Conservation (phyloP, 2,797 vertebrate genomes). For the Adelosebastes latens region DNA sequence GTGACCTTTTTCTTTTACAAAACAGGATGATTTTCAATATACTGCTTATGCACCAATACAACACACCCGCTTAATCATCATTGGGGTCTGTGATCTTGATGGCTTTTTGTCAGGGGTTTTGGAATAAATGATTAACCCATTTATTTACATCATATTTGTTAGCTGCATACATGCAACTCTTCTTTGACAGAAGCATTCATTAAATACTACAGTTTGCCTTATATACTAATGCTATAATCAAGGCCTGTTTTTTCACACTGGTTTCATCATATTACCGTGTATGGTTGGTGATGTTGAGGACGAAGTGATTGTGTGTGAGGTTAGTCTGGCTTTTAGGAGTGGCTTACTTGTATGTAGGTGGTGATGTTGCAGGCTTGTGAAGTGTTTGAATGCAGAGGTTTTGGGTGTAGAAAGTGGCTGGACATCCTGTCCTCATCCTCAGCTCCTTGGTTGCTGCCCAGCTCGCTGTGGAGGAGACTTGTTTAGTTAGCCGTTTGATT, state of each 20-base stretch:
- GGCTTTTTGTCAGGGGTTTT: neutral
- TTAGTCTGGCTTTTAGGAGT: conserved; percentile 14
- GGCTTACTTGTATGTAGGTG: conserved; percentile 6
- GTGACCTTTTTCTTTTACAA: neutral
- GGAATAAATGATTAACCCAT: neutral
- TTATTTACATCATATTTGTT: neutral
- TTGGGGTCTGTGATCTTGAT: neutral
- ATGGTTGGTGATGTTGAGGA: neutral
- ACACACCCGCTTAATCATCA: neutral
- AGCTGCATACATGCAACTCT: neutral
- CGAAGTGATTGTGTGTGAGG: neutral
- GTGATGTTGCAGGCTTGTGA: conserved; percentile 18
- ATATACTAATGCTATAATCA: neutral
- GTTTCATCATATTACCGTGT: neutral
- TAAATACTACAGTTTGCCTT: neutral
- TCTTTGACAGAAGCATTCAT: neutral
- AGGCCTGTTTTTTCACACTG: neutral
- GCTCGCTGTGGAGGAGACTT: conserved; percentile 49
- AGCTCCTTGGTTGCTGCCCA: conserved; percentile 57
- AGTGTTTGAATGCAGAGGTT: conserved; percentile 57
- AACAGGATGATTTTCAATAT: neutral
- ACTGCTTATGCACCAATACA: neutral
- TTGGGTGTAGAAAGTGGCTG: conserved; percentile 57
- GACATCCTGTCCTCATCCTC: conserved; percentile 65
- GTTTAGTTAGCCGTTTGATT: conserved; percentile 76